Conservation (phyloP, 2,113 vertebrate genomes). For the Tragelaphus imberbis region DNA sequence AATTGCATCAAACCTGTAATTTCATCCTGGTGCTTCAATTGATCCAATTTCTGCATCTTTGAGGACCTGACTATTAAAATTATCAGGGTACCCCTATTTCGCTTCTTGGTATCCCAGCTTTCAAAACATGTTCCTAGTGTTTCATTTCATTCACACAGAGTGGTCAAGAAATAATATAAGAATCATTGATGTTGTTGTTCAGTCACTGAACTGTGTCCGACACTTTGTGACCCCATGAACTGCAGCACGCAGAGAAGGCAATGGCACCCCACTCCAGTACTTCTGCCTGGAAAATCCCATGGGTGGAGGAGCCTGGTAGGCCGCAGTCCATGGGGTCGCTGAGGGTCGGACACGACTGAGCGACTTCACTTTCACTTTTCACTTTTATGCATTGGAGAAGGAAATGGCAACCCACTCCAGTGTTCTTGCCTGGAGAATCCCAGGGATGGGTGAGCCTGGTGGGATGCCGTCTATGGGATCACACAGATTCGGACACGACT, state of each 20-base stretch:
- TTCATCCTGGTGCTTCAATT: background rate
- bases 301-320: too few relatives aligned
- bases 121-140: background rate
- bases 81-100: background rate
- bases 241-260: background rate
- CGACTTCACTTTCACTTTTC: too few relatives aligned
- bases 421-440: too few relatives aligned
- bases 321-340: too few relatives aligned
- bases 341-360: too few relatives aligned
- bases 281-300: too few relatives aligned
- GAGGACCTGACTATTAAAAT: background rate
- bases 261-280: too few relatives aligned
- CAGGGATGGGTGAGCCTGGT: too few relatives aligned
- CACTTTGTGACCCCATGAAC: background rate
- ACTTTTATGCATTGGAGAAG: too few relatives aligned
- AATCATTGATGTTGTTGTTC: background rate
- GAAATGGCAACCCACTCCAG: too few relatives aligned
- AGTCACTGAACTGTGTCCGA: background rate
- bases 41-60: background rate
- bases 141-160: background rate
- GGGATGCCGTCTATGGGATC: too few relatives aligned
- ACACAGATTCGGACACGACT: too few relatives aligned
- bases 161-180: background rate
- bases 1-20: background rate
- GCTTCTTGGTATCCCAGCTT: background rate